These are phyloP conservation scores for Fragum sueziense DNA, from an alignment of 2,888 invertebrate genomes.

Conservation along the genomic window DNA sequence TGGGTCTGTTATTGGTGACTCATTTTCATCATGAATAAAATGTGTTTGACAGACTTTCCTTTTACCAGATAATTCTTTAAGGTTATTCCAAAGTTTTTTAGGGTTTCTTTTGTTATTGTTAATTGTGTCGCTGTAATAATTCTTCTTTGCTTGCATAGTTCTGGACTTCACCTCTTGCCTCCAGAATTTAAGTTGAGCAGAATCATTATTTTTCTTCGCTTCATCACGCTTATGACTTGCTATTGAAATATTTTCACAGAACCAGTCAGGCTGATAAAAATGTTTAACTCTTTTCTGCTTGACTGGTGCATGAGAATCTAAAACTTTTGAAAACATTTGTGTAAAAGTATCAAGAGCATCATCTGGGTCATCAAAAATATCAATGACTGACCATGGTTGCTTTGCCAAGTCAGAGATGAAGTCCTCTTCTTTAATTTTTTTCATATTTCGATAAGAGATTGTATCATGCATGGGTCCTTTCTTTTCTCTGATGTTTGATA, in stretches of 20 bases:
- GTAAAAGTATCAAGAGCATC: not conserved
- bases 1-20: not conserved
- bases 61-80: not conserved
- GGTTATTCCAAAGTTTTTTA: not conserved
- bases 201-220: not conserved
- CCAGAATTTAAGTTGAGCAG: not conserved
- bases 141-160: not conserved
- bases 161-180: not conserved
- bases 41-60: not conserved
- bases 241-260: not conserved
- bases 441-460: not conserved
- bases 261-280: not conserved
- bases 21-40: not conserved
- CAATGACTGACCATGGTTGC: slow-evolving; percentile 10
- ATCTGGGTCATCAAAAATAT: slow-evolving; percentile 8
- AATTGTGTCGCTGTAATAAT: not conserved
- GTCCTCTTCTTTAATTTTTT: not conserved
- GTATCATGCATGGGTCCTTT: not conserved
- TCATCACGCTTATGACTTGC: not conserved
- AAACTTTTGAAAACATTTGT: not conserved
- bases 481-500: not conserved
- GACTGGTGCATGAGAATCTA: not conserved
- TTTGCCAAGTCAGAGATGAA: slow-evolving; percentile 1
- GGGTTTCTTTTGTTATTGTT: not conserved
- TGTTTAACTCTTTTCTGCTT: not conserved